These are phyloP conservation scores for Lysiphlebus fabarum DNA, from an alignment of 1,140 invertebrate genomes.

Conservation along the genomic window DNA sequence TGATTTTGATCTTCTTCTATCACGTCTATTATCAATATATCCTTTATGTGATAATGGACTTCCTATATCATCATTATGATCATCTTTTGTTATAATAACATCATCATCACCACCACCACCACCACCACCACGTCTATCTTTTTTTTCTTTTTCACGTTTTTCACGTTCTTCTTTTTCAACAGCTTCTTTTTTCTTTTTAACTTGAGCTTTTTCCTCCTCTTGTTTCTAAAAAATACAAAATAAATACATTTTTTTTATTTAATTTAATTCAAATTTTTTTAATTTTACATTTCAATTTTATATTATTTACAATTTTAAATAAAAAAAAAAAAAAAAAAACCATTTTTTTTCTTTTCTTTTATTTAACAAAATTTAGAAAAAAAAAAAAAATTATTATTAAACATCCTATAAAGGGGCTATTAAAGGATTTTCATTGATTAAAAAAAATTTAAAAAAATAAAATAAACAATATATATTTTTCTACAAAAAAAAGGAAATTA, in stretches of 20 bases:
- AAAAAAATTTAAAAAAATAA: not conserved
- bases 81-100: slow-evolving; percentile 49
- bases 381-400: too few relatives aligned
- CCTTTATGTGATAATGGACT: slow-evolving; percentile 50
- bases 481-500: too few relatives aligned
- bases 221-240: slow-evolving; percentile 61
- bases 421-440: too few relatives aligned
- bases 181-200: slow-evolving; percentile 57
- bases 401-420: too few relatives aligned
- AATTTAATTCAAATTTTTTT: slow-evolving; percentile 4
- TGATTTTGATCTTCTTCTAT: slow-evolving; percentile 54
- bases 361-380: too few relatives aligned
- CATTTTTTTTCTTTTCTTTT: not conserved
- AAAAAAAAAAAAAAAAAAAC: slow-evolving; percentile 12
- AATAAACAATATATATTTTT: too few relatives aligned
- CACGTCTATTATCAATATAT: slow-evolving; percentile 47
- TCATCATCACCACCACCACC: slow-evolving; percentile 26
- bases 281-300: not conserved
- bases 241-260: slow-evolving; percentile 2
- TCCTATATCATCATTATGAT: slow-evolving; percentile 49
- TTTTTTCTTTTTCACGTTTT: slow-evolving; percentile 49
- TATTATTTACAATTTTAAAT: not conserved
- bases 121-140: slow-evolving; percentile 30
- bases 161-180: slow-evolving; percentile 54
- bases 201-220: slow-evolving; percentile 63